Percentiles rank a stretch among this genome's conserved stretches.
These are phyloP conservation scores for Metopia argyrocephala DNA, from an alignment of 2,888 invertebrate genomes.

Conservation along the genomic window DNA sequence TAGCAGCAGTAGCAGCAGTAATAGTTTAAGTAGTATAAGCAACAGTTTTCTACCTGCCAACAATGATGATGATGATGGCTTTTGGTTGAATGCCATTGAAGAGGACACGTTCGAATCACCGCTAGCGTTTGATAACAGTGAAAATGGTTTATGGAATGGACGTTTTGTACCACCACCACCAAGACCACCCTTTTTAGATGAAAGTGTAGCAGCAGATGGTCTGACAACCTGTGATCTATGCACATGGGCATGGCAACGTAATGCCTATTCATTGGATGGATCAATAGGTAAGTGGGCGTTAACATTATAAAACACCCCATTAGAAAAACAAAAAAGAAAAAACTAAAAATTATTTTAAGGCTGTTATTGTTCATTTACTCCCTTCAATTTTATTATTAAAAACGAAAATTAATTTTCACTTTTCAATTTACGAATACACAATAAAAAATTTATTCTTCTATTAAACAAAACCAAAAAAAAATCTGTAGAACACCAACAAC, in stretches of 20 bases:
- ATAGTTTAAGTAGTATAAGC: slow-evolving; percentile 54
- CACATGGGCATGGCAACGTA: slow-evolving; percentile 85
- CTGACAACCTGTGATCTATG: slow-evolving; percentile 87
- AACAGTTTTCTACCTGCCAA: slow-evolving; percentile 70
- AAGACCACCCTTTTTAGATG: slow-evolving; percentile 83
- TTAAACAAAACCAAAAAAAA: background rate
- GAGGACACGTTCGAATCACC: slow-evolving; percentile 79
- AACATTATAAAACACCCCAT: slow-evolving; percentile 24
- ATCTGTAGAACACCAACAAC: background rate
- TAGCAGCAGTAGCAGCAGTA: slow-evolving; percentile 57
- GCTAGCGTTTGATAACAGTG: slow-evolving; percentile 78
- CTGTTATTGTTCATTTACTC: slow-evolving; percentile 21
- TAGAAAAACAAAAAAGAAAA: background rate
- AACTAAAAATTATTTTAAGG: background rate
- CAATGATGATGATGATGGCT: slow-evolving; percentile 75
- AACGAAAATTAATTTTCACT: slow-evolving; percentile 47
- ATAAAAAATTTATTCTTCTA: slow-evolving; percentile 36
- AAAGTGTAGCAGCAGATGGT: slow-evolving; percentile 83
- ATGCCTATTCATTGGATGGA: slow-evolving; percentile 81
- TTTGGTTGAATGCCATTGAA: slow-evolving; percentile 79
- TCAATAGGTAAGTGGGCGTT: slow-evolving; percentile 80
- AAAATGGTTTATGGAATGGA: slow-evolving; percentile 78
- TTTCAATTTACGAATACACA: slow-evolving; percentile 49
- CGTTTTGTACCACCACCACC: slow-evolving; percentile 85
- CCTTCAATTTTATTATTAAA: background rate